phyloP scores from a whole-genome alignment of 2,797 vertebrate species.

The Alectoris magna region DNA sequence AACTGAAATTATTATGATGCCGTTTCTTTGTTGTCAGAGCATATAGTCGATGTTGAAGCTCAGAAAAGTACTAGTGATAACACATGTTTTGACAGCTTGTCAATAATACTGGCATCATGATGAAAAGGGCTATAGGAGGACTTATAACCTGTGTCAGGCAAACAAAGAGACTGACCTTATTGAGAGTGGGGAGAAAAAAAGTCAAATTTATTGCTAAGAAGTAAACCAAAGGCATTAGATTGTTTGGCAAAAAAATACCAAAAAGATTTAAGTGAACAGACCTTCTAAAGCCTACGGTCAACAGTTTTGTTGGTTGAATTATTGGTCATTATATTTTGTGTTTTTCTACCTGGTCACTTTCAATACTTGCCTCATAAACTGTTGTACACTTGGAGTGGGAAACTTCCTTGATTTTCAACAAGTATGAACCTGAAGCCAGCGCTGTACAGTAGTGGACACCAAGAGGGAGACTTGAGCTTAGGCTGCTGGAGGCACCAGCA shows the following conservation, averaged over 20 bases:
- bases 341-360: background rate
- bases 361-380: background rate
- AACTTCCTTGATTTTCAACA: background rate
- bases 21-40: slow-evolving; percentile 39
- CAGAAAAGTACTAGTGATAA: slow-evolving; percentile 45
- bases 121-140: slow-evolving; percentile 15
- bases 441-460: accelerated
- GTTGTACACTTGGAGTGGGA: background rate
- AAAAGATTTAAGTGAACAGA: background rate
- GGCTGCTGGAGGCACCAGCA: background rate
- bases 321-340: background rate
- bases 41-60: slow-evolving; percentile 48
- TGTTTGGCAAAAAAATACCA: background rate
- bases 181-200: background rate
- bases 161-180: background rate
- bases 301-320: background rate
- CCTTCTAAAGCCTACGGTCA: background rate
- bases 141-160: background rate
- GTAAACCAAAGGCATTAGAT: background rate
- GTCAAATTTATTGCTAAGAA: slow-evolving; percentile 27
- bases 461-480: background rate
- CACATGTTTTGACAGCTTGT: slow-evolving; percentile 41
- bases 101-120: slow-evolving; percentile 46
- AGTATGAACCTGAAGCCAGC: background rate
- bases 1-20: slow-evolving; percentile 37